Evolutionary conservation across 2,113 vertebrate genomes (phyloP).

Genomic region (Tragelaphus buxtoni): DNA sequence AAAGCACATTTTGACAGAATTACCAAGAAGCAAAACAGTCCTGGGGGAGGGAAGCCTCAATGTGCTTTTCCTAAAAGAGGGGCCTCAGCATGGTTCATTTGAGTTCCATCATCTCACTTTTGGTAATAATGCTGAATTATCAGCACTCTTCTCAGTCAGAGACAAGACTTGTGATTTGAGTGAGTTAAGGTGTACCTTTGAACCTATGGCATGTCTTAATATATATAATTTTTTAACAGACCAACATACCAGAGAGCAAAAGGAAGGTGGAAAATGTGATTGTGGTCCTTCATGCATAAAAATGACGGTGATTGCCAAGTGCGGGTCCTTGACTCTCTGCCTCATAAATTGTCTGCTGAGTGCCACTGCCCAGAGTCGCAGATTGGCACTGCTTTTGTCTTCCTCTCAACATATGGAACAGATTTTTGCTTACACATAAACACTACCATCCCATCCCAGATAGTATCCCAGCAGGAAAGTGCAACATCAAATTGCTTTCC

Average conservation of each 20-base stretch:
- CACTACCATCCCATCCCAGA: neutral
- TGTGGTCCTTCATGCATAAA: neutral
- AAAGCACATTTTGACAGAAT: neutral
- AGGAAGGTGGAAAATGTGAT: neutral
- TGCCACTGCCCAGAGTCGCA: neutral
- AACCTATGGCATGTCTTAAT: neutral
- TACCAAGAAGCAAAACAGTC: neutral
- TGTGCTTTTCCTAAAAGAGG: neutral
- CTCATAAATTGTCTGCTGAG: neutral
- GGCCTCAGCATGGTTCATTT: rapidly evolving
- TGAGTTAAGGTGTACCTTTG: neutral
- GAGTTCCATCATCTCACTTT: neutral
- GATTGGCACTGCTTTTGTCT: neutral
- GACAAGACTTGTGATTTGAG: neutral
- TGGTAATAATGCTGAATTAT: neutral
- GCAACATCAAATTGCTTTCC: constrained; percentile 49
- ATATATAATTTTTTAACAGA: neutral
- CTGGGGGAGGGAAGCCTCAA: neutral
- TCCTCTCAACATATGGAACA: neutral
- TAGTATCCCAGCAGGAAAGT: constrained; percentile 54
- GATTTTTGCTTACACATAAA: constrained; percentile 45
- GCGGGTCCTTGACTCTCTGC: neutral
- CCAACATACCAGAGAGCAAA: neutral
- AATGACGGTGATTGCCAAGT: neutral
- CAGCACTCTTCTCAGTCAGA: neutral